Base-by-base conservation (phyloP, 2,888 invertebrate genomes). In the Oeneis ivallda region DNA sequence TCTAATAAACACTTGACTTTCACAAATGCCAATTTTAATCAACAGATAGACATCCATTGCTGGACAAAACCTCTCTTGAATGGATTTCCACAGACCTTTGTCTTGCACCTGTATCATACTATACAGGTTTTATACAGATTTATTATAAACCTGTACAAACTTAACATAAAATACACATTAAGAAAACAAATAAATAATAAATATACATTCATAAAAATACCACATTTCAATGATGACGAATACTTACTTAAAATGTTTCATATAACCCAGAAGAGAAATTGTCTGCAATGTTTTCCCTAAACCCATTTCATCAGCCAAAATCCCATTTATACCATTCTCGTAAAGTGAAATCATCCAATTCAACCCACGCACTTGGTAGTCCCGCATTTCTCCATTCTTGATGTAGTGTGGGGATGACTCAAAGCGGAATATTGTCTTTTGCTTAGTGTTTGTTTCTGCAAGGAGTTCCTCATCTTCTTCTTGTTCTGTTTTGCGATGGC, bases 261-360 rank as follows among this genome's bases (percentile, higher is more conserved):
- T 97, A 84, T 99, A 99, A 65, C 98, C 98, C 52, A 99, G 92
- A 49, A 99, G 89, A 0, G 99, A 98, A 71, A 99, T 99, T 0
- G 99, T 99, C 86, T 99, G 99, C 37, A 99, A 90, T 0, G 99
- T 99, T 93, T 99, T 99, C 63, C 99, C 99, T 15, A 99, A 93
- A 93, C 99, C 99, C 99, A 99, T 99, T 90, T 99, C 99, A 92
- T 99, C 99, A 52, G 99, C 99, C 70, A 99, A 89, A 72, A 99
- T 99, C 65, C 99, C 99, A 86, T 99, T 99, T 71, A 99, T 99
- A 52, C 99, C 98, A 92, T 99, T 98, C 86, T 99, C 98, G 87
- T 98, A 98, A 0, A 99, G 92, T 0, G 98, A 98, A 74, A 99
- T 98, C 98, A 99, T 99, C 99, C 99, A 99, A 85, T 99, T 99